Conservation (phyloP, 2,888 invertebrate genomes). For the Aspidiotus rigidus region DNA sequence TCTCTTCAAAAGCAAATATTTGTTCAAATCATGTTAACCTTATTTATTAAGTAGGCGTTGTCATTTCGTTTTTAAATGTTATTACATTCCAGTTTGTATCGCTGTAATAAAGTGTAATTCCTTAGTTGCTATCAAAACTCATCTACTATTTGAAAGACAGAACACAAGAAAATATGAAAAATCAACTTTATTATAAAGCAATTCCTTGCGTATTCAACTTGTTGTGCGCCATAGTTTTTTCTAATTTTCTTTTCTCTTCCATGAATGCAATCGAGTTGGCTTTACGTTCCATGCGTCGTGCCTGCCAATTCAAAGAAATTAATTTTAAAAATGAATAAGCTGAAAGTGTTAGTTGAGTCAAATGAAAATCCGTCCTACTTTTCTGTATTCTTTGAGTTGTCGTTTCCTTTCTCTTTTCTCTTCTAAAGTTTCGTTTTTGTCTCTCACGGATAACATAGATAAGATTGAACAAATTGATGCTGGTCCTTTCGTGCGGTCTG, state of each 20-base stretch:
- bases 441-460: slow-evolving; percentile 53
- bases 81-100: slow-evolving; percentile 27
- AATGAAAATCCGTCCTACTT: slow-evolving; percentile 38
- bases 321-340: neutral
- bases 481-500: slow-evolving; percentile 39
- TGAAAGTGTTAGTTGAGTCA: neutral
- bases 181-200: neutral
- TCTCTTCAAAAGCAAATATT: neutral
- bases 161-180: too few relatives aligned
- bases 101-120: too few relatives aligned
- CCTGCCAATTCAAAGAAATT: slow-evolving; percentile 43
- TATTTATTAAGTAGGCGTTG: slow-evolving; percentile 1
- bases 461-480: slow-evolving; percentile 59
- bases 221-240: slow-evolving; percentile 46
- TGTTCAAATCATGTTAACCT: slow-evolving; percentile 12
- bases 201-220: slow-evolving; percentile 25
- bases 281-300: slow-evolving; percentile 71
- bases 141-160: too few relatives aligned
- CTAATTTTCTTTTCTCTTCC: slow-evolving; percentile 71
- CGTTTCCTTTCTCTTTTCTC: slow-evolving; percentile 72
- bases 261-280: slow-evolving; percentile 72
- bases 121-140: too few relatives aligned
- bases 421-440: slow-evolving; percentile 69
- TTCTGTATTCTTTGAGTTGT: slow-evolving; percentile 49
- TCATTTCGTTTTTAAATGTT: slow-evolving; percentile 12